Conservation (phyloP, 2,888 invertebrate species). For the Cybosia mesomella region DNA sequence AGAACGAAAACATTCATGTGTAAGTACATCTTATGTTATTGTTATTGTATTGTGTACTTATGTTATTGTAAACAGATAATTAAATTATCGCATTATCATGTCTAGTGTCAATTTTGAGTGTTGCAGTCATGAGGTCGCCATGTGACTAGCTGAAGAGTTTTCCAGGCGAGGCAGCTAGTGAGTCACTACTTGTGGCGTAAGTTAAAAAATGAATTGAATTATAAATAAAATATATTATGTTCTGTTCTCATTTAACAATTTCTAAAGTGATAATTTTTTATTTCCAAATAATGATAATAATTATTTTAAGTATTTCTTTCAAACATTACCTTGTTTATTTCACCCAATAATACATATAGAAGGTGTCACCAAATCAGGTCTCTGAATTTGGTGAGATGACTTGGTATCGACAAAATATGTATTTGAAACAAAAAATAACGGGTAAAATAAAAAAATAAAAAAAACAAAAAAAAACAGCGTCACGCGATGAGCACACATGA, state of each 20-base stretch:
- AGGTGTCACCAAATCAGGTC: too few relatives aligned
- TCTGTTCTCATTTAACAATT: neutral
- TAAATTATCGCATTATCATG: constrained; percentile 47
- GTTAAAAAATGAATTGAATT: constrained; percentile 16
- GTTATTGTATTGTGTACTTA: too few relatives aligned
- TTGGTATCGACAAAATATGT: too few relatives aligned
- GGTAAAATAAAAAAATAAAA: too few relatives aligned
- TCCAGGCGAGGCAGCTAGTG: constrained; percentile 67
- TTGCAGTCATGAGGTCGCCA: constrained; percentile 59
- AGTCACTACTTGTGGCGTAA: constrained; percentile 63
- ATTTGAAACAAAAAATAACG: too few relatives aligned
- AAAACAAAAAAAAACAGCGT: too few relatives aligned
- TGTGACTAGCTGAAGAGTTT: constrained; percentile 75
- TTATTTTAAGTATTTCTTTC: too few relatives aligned
- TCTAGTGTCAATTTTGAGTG: constrained; percentile 56
- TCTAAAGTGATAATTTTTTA: neutral
- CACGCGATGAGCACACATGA: too few relatives aligned
- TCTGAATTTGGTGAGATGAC: too few relatives aligned
- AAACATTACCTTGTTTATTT: too few relatives aligned
- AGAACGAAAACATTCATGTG: neutral
- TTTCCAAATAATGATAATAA: neutral
- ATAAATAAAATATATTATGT: neutral
- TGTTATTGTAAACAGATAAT: constrained; percentile 35
- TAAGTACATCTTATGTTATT: too few relatives aligned
- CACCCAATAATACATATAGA: too few relatives aligned